A percentile compares a stretch with the other conserved stretches of the same genome.
These are phyloP conservation scores for Etheostoma cragini DNA, from an alignment of 2,113 vertebrate species.

Conservation along the genomic window DNA sequence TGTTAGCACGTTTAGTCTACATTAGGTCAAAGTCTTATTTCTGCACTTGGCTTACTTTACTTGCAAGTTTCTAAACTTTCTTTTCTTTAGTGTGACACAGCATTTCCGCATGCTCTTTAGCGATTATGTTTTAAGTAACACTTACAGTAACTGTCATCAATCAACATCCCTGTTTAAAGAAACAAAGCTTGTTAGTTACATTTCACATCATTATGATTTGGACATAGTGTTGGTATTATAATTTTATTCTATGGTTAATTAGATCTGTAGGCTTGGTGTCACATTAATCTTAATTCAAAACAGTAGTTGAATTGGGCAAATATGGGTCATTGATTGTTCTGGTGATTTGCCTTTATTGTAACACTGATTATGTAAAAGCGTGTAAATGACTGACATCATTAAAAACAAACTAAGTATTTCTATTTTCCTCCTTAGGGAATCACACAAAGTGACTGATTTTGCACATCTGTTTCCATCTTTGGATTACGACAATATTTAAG, in stretches of 20 bases:
- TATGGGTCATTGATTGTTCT: conserved; percentile 1
- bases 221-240: neutral
- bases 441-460: conserved; percentile 26
- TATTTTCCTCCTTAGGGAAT: conserved; percentile 62
- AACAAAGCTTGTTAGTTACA: neutral
- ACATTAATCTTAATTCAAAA: conserved; percentile 1
- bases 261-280: neutral
- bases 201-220: neutral
- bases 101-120: neutral
- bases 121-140: neutral
- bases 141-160: neutral
- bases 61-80: neutral
- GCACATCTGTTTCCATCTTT: conserved; percentile 56
- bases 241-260: neutral
- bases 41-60: neutral
- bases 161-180: neutral
- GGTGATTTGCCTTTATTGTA: conserved; percentile 1
- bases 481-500: conserved; percentile 65
- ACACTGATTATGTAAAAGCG: conserved; percentile 16
- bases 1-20: conserved; percentile 15
- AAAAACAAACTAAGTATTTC: conserved; percentile 40
- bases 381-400: conserved; percentile 1
- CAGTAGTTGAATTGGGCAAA: neutral
- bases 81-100: conserved; percentile 9
- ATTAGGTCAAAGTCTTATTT: conserved; percentile 11